Conservation (phyloP, 2,888 invertebrate species). For the Carcina quercana region DNA sequence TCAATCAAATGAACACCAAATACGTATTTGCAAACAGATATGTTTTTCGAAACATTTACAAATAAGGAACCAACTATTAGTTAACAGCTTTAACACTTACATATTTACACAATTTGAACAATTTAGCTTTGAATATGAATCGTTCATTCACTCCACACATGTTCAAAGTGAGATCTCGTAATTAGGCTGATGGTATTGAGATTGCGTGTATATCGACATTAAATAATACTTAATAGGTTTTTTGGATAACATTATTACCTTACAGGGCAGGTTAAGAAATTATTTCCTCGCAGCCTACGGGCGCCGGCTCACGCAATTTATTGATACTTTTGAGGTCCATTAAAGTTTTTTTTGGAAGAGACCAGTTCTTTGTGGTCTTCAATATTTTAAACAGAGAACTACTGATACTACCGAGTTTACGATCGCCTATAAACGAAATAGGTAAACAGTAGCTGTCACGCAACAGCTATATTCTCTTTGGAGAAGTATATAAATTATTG, state of each 20-base stretch:
- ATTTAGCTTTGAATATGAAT: no score
- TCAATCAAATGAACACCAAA: no score
- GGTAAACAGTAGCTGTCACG: conserved; percentile 35
- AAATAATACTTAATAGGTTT: conserved; percentile 27
- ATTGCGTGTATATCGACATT: conserved; percentile 26
- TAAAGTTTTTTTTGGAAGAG: conserved; percentile 25
- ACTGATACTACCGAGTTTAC: conserved; percentile 18
- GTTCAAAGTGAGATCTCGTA: conserved; percentile 2
- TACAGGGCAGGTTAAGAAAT: conserved; percentile 25
- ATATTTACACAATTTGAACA: no score
- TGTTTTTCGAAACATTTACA: no score
- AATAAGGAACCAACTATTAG: no score
- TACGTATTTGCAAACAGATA: no score
- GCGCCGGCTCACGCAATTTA: conserved; percentile 32
- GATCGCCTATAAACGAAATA: conserved; percentile 21
- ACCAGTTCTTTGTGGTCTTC: conserved; percentile 24
- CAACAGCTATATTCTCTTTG: no score
- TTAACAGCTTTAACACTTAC: no score
- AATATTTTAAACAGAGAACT: neutral
- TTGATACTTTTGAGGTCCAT: conserved; percentile 28
- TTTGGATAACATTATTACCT: conserved; percentile 21
- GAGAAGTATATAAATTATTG: no score
- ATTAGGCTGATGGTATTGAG: conserved; percentile 15
- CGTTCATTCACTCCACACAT: conserved; percentile 5
- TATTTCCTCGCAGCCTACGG: conserved; percentile 28